Conservation (phyloP, 2,113 vertebrate species). For the Chitala chitala region DNA sequence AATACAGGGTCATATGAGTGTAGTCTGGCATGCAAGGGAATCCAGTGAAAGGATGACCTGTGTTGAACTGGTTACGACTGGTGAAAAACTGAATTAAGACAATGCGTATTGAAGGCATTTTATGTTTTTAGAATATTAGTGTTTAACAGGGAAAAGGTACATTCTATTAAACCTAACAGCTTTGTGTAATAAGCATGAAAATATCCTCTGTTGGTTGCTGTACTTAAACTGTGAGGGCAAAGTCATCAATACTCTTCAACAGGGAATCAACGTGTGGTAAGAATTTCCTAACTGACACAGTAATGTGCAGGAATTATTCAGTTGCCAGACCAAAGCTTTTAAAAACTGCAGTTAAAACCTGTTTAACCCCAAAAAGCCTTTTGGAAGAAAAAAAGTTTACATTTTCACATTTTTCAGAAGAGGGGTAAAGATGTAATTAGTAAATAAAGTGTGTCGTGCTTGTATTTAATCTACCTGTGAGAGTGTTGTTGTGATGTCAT, state of each 20-base stretch:
- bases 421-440: constrained; percentile 15
- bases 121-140: background rate
- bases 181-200: background rate
- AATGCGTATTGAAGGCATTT: too few species aligned
- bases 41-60: background rate
- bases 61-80: constrained; percentile 7
- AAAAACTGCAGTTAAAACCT: constrained; percentile 2
- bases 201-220: background rate
- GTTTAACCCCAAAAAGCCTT: constrained; percentile 18
- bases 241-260: background rate
- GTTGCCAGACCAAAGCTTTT: constrained; percentile 19
- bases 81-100: background rate
- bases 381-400: constrained; percentile 22
- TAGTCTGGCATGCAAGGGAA: background rate
- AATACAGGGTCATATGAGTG: background rate
- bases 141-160: background rate
- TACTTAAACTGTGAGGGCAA: background rate
- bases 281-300: background rate
- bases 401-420: background rate
- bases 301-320: background rate
- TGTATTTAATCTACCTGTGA: constrained; percentile 6
- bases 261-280: background rate
- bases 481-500: constrained; percentile 14
- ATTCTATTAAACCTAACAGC: background rate
- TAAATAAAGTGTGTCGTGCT: constrained; percentile 19